A percentile compares a stretch with the other conserved stretches of the same genome.
These are phyloP conservation scores for Nematopogon swammerdamellus DNA, from an alignment of 2,888 invertebrate species.

Conservation along the genomic window DNA sequence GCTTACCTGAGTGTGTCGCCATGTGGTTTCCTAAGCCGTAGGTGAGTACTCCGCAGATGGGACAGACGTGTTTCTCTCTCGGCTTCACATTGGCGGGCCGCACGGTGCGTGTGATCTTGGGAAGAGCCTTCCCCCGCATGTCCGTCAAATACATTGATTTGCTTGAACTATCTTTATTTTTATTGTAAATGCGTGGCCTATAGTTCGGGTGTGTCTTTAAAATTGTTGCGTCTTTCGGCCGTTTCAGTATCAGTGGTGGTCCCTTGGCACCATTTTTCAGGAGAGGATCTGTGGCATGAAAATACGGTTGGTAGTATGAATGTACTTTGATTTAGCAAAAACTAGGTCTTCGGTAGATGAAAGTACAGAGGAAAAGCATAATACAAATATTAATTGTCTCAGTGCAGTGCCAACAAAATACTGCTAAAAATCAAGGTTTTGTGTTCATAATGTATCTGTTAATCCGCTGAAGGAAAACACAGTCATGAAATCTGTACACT, in stretches of 20 bases:
- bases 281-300: conserved; percentile 30
- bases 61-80: conserved; percentile 47
- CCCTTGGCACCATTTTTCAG: conserved; percentile 43
- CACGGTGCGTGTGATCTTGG: conserved; percentile 17
- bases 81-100: conserved; percentile 24
- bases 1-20: conserved; percentile 46
- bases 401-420: no score
- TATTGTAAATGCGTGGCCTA: conserved; percentile 10
- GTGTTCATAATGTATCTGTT: no score
- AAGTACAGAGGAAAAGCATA: no score
- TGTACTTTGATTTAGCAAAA: no score
- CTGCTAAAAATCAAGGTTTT: no score
- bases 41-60: conserved; percentile 48
- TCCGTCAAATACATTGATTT: background rate
- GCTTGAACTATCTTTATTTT: background rate
- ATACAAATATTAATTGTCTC: no score
- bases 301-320: no score
- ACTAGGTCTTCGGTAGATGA: no score
- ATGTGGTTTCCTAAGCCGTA: conserved; percentile 45
- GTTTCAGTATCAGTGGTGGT: conserved; percentile 37
- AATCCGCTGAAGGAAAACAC: no score
- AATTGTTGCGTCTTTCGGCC: conserved; percentile 45
- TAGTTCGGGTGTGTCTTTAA: conserved; percentile 33
- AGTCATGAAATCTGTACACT: no score
- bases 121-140: background rate